Conservation (phyloP, 2,888 invertebrate genomes). For the Agrochola macilenta region DNA sequence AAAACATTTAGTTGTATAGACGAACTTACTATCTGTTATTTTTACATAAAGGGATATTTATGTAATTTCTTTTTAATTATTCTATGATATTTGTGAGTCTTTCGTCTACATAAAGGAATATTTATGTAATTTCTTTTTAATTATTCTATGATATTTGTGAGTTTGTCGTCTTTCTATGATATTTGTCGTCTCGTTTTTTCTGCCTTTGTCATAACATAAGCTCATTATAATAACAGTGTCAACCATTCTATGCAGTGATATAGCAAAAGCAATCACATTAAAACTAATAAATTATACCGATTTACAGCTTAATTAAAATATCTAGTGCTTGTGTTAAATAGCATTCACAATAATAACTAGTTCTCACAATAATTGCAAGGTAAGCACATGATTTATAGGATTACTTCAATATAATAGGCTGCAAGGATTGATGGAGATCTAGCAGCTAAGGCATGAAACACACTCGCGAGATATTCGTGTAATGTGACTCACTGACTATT, state of each 20-base stretch:
- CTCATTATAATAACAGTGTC: background rate
- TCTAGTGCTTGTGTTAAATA: slow-evolving; percentile 29
- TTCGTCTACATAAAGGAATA: too few species aligned
- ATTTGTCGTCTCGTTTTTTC: too few species aligned
- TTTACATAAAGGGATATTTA: background rate
- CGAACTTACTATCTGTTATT: background rate
- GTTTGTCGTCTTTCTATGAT: too few species aligned
- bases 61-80: background rate
- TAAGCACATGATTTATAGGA: slow-evolving; percentile 25
- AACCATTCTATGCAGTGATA: slow-evolving; percentile 12
- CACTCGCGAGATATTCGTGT: slow-evolving; percentile 40
- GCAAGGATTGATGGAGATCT: slow-evolving; percentile 24
- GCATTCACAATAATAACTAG: slow-evolving; percentile 38
- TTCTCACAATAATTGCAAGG: slow-evolving; percentile 40
- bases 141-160: background rate
- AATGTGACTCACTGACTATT: slow-evolving; percentile 42
- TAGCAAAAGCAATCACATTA: slow-evolving; percentile 22
- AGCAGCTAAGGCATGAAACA: slow-evolving; percentile 15
- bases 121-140: background rate
- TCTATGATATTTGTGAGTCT: too few species aligned
- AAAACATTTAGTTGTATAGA: slow-evolving; percentile 8
- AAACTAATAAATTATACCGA: slow-evolving; percentile 32
- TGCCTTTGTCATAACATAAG: background rate
- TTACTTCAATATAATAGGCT: slow-evolving; percentile 16
- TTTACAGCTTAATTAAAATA: slow-evolving; percentile 52